Conservation (phyloP, 2,797 vertebrate species). For the Peromyscus nudipes region DNA sequence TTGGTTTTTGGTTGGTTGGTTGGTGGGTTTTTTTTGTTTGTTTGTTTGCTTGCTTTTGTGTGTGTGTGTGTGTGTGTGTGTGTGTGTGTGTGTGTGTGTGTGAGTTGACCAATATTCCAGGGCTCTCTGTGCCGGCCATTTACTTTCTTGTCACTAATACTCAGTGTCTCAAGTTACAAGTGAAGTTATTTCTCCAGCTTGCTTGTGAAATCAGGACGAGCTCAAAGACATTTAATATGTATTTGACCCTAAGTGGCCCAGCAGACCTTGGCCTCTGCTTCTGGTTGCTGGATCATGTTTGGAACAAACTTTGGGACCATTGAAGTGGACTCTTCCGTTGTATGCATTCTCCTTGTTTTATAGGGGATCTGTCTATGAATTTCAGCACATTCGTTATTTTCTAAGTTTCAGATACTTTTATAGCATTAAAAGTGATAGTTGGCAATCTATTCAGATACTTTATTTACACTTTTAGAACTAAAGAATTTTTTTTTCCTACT, state of each 20-base stretch:
- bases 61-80: background rate
- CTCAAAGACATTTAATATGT: conserved; percentile 38
- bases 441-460: background rate
- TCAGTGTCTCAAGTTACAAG: background rate
- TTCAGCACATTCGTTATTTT: background rate
- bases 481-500: background rate
- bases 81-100: background rate
- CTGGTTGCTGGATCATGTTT: background rate
- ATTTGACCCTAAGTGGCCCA: background rate
- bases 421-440: background rate
- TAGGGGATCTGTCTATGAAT: background rate
- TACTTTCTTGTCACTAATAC: background rate
- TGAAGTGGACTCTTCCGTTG: background rate
- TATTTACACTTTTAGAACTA: background rate
- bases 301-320: background rate
- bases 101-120: background rate
- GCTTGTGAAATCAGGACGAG: conserved; percentile 46
- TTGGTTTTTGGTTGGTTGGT: background rate
- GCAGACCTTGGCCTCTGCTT: background rate
- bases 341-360: background rate
- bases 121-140: background rate
- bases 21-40: background rate
- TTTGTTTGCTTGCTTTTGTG: background rate
- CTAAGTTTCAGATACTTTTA: background rate
- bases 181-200: conserved; percentile 41